Evolutionary conservation across 2,888 invertebrate species (phyloP).

Genomic region (Noctua janthina): DNA sequence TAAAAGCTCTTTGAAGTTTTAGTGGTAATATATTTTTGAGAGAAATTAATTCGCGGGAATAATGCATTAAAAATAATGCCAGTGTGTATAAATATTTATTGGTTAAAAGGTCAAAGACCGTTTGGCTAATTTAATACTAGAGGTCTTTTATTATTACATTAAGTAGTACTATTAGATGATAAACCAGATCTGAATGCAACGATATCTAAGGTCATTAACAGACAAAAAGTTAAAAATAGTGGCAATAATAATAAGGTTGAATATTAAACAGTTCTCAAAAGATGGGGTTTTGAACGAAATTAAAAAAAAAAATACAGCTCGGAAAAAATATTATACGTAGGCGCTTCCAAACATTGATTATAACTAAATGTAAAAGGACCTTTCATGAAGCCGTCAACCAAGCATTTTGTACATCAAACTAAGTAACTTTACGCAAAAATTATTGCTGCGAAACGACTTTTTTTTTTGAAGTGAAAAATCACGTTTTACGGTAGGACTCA

Average conservation of each 20-base stretch:
- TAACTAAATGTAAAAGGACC: too few relatives aligned
- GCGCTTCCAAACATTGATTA: too few relatives aligned
- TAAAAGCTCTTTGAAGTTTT: neutral
- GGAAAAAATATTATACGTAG: neutral
- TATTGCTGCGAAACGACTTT: too few relatives aligned
- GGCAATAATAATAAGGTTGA: neutral
- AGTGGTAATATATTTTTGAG: neutral
- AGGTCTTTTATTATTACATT: neutral
- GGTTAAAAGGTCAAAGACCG: neutral
- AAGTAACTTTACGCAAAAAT: too few relatives aligned
- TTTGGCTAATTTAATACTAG: neutral
- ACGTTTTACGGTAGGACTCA: too few relatives aligned
- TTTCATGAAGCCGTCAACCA: too few relatives aligned
- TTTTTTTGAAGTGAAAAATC: too few relatives aligned
- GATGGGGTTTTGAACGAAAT: neutral
- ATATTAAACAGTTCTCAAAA: constrained; percentile 1
- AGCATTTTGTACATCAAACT: too few relatives aligned
- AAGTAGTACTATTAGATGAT: neutral
- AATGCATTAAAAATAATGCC: neutral
- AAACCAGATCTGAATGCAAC: neutral
- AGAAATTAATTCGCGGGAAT: neutral
- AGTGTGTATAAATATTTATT: neutral
- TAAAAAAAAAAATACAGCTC: neutral
- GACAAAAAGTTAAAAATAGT: constrained; percentile 1
- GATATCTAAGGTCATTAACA: neutral